phyloP scores from a whole-genome alignment of 2,113 vertebrate species.

The Larimichthys polyactis region DNA sequence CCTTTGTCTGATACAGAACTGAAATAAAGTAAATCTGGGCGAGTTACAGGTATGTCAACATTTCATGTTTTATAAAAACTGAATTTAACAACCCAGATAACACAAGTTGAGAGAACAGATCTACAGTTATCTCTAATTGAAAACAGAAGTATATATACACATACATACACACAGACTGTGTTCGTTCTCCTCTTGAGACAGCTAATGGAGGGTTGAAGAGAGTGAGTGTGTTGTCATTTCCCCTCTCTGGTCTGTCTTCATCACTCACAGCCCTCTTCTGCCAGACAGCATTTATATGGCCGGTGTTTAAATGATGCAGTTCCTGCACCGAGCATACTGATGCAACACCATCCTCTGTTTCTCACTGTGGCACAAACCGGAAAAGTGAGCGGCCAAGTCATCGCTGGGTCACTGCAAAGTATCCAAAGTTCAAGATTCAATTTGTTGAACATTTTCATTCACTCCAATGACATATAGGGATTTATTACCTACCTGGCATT shows the following conservation, averaged over 20 bases:
- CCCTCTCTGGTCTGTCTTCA: conserved; percentile 54
- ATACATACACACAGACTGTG: not conserved
- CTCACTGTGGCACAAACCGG: not conserved
- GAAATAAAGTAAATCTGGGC: not conserved
- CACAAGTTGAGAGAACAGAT: not conserved
- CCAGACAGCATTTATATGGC: conserved; percentile 54
- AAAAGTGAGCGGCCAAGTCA: conserved; percentile 14
- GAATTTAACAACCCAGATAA: conserved; percentile 15
- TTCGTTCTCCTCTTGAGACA: conserved; percentile 49
- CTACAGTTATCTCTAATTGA: conserved; percentile 13
- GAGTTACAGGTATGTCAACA: not conserved
- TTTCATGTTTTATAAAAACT: conserved; percentile 11
- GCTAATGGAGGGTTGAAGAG: conserved; percentile 59
- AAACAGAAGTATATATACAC: not conserved
- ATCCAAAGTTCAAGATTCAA: not conserved
- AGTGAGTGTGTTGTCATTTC: conserved; percentile 55
- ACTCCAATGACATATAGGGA: not conserved
- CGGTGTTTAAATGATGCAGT: conserved; percentile 64
- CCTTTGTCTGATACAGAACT: not conserved
- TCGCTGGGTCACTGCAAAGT: not conserved
- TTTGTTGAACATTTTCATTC: not conserved
- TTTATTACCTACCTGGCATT: not conserved
- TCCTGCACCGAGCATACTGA: conserved; percentile 40
- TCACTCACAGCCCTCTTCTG: conserved; percentile 51
- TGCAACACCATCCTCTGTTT: conserved; percentile 11